Conservation (phyloP, 1,140 invertebrate genomes). For the Bombus impatiens region DNA sequence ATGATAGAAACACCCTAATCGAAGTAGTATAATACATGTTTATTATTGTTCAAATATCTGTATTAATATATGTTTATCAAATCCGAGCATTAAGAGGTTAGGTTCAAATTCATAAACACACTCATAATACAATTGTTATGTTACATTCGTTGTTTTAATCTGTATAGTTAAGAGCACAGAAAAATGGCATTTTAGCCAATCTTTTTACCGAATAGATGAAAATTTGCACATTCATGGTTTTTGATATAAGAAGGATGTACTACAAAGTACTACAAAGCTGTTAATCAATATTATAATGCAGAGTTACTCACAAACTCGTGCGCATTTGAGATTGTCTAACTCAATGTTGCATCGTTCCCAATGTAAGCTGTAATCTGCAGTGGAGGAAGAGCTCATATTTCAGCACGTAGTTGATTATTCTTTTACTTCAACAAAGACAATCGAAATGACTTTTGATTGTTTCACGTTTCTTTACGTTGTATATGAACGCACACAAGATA, state of each 20-base stretch:
- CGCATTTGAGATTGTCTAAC: slow-evolving; percentile 1
- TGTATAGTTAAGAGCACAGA: background rate
- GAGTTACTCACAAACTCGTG: slow-evolving; percentile 38
- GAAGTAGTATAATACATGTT: no score
- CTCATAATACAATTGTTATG: no score
- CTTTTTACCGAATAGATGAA: background rate
- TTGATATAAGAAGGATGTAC: no score
- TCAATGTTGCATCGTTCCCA: slow-evolving; percentile 18
- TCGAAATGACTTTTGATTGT: background rate
- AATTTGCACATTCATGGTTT: background rate
- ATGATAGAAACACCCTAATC: no score
- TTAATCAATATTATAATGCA: background rate
- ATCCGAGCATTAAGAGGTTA: background rate
- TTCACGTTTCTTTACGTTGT: slow-evolving; percentile 8
- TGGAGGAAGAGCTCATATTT: slow-evolving; percentile 35
- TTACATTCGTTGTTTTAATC: no score
- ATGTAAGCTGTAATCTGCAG: slow-evolving; percentile 19
- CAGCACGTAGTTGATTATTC: background rate
- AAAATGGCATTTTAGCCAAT: background rate
- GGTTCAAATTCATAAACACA: background rate
- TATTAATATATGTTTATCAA: background rate
- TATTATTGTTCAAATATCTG: background rate
- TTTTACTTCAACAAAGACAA: background rate
- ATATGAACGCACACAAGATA: background rate
- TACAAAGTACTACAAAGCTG: background rate